These are phyloP conservation scores for Leucophora obtusa DNA, from an alignment of 2,888 invertebrate species.

Conservation along the genomic window DNA sequence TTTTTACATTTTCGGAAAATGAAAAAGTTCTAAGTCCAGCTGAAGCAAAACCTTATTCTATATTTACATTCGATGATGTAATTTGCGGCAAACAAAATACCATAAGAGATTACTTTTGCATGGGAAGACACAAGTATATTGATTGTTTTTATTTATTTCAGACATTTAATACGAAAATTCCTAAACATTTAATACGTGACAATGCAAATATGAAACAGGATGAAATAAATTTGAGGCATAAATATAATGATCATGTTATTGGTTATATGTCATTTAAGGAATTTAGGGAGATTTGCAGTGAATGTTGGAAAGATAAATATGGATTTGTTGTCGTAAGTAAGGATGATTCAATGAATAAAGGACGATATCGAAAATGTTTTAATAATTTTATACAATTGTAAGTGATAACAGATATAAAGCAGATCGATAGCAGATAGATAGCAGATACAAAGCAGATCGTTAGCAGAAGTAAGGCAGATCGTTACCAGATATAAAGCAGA, in stretches of 20 bases:
- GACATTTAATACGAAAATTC: slow-evolving; percentile 72
- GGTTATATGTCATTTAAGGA: slow-evolving; percentile 6
- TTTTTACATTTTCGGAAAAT: slow-evolving; percentile 11
- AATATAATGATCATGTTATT: slow-evolving; percentile 42
- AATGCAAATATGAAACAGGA: slow-evolving; percentile 75
- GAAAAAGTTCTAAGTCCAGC: slow-evolving; percentile 43
- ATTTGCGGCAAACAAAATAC: slow-evolving; percentile 70
- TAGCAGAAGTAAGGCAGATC: neutral
- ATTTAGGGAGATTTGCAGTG: slow-evolving; percentile 11
- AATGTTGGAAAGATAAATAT: slow-evolving; percentile 38
- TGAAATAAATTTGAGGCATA: slow-evolving; percentile 69
- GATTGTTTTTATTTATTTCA: slow-evolving; percentile 74
- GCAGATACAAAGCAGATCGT: slow-evolving; percentile 4
- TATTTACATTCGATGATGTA: slow-evolving; percentile 64
- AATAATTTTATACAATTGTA: slow-evolving; percentile 29
- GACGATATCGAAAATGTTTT: slow-evolving; percentile 39
- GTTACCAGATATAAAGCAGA: neutral
- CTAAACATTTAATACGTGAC: slow-evolving; percentile 74
- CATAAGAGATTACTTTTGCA: slow-evolving; percentile 71
- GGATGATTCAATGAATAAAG: slow-evolving; percentile 27
- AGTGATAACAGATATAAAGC: neutral
- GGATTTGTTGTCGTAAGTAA: slow-evolving; percentile 35
- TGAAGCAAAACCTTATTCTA: slow-evolving; percentile 67
- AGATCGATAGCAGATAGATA: slow-evolving; percentile 14
- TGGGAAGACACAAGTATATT: slow-evolving; percentile 72